These are phyloP conservation scores for Bellardia bayeri DNA, from an alignment of 2,888 invertebrate genomes.

Conservation along the genomic window DNA sequence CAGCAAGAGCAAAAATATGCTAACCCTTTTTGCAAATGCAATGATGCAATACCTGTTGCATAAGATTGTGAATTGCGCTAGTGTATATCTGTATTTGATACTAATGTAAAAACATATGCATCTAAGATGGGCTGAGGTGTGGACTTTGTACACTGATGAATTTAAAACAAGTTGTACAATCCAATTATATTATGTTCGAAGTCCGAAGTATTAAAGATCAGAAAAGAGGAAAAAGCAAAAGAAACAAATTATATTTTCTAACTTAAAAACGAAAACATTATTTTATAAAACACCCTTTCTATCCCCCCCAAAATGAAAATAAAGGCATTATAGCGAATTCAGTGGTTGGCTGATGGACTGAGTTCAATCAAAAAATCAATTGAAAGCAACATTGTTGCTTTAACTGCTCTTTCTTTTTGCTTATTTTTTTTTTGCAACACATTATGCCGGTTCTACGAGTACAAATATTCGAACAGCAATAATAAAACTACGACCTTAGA, in stretches of 20 bases:
- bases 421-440: conserved; percentile 8
- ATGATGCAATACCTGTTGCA: too few relatives aligned
- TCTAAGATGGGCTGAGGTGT: too few relatives aligned
- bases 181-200: too few relatives aligned
- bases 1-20: too few relatives aligned
- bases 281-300: conserved; percentile 25
- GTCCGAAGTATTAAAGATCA: too few relatives aligned
- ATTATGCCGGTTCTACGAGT: conserved; percentile 5
- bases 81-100: too few relatives aligned
- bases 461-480: conserved; percentile 8
- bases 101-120: too few relatives aligned
- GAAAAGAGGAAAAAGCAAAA: too few relatives aligned
- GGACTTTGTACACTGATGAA: too few relatives aligned
- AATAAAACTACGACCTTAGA: conserved; percentile 37
- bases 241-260: background rate
- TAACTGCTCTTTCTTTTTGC: conserved; percentile 50
- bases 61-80: too few relatives aligned
- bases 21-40: too few relatives aligned
- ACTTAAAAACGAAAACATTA: background rate
- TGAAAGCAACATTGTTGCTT: conserved; percentile 66
- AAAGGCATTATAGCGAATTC: conserved; percentile 54
- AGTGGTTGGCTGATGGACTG: conserved; percentile 59
- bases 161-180: too few relatives aligned
- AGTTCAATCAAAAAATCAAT: conserved; percentile 68
- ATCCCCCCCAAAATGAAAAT: conserved; percentile 22